phyloP scores from a whole-genome alignment of 1,140 invertebrate species.

The Coenobita brevimanus region DNA sequence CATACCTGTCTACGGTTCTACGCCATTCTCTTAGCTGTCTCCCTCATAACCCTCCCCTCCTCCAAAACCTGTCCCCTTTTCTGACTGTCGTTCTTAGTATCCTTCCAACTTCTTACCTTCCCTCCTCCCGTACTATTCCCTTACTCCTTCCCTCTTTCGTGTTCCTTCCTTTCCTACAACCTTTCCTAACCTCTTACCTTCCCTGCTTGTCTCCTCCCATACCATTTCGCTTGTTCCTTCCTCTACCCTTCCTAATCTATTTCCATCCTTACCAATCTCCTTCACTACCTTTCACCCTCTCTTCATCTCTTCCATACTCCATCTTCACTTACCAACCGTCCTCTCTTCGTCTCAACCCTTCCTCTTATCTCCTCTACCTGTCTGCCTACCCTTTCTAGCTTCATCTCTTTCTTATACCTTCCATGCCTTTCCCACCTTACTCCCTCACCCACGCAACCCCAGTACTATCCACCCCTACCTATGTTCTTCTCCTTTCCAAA shows the following conservation, averaged over 20 bases:
- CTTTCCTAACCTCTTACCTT: too few relatives aligned
- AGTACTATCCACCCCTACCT: not conserved
- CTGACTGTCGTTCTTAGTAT: not conserved
- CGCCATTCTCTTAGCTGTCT: not conserved
- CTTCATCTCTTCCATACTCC: not conserved
- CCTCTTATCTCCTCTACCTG: not conserved
- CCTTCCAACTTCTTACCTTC: not conserved
- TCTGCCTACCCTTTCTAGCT: not conserved
- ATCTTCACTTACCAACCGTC: not conserved
- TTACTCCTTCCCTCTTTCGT: not conserved
- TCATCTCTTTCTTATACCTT: not conserved
- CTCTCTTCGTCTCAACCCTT: not conserved
- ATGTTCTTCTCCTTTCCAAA: not conserved
- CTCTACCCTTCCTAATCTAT: too few relatives aligned
- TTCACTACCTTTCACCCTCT: too few relatives aligned
- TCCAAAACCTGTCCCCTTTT: not conserved
- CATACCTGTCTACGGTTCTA: not conserved
- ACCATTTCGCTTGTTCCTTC: too few relatives aligned
- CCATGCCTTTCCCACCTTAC: not conserved
- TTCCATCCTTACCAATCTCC: too few relatives aligned
- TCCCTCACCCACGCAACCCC: not conserved
- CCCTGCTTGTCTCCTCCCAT: too few relatives aligned
- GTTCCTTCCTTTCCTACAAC: too few relatives aligned
- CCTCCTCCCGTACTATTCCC: not conserved
- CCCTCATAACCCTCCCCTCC: not conserved